Conservation (phyloP, 1,140 invertebrate genomes). For the Arctopsyche grandis region DNA sequence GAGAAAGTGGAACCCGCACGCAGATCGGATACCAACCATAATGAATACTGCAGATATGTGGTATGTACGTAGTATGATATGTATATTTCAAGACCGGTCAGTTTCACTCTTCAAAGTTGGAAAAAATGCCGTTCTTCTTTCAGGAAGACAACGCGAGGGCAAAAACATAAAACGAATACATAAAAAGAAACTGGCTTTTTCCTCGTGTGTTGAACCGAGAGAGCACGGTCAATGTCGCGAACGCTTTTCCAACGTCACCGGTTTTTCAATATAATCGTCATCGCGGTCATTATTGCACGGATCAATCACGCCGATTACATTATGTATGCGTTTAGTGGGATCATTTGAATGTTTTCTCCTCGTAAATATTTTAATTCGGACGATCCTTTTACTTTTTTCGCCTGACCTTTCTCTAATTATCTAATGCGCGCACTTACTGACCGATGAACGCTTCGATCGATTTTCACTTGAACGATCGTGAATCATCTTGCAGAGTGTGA, state of each 20-base stretch:
- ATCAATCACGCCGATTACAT: too few species aligned
- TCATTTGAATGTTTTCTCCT: background rate
- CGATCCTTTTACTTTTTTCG: background rate
- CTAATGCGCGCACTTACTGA: too few species aligned
- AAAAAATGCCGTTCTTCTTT: background rate
- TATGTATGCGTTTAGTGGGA: too few species aligned
- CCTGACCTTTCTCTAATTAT: too few species aligned
- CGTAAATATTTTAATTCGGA: background rate
- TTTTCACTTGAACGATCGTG: too few species aligned
- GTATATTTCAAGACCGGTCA: background rate
- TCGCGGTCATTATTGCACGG: too few species aligned
- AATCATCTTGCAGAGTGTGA: too few species aligned
- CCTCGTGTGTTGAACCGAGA: too few species aligned
- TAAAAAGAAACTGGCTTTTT: background rate
- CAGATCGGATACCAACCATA: too few species aligned
- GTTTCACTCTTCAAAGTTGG: background rate
- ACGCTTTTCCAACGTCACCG: background rate
- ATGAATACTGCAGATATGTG: background rate
- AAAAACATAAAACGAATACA: background rate
- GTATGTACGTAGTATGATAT: background rate
- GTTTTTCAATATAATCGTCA: too few species aligned
- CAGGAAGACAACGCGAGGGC: background rate
- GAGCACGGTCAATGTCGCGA: slow-evolving; percentile 3
- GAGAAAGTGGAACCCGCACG: background rate
- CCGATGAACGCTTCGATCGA: too few species aligned